Evolutionary conservation across 2,113 vertebrate genomes (phyloP).

Genomic region (Climacteris rufus): DNA sequence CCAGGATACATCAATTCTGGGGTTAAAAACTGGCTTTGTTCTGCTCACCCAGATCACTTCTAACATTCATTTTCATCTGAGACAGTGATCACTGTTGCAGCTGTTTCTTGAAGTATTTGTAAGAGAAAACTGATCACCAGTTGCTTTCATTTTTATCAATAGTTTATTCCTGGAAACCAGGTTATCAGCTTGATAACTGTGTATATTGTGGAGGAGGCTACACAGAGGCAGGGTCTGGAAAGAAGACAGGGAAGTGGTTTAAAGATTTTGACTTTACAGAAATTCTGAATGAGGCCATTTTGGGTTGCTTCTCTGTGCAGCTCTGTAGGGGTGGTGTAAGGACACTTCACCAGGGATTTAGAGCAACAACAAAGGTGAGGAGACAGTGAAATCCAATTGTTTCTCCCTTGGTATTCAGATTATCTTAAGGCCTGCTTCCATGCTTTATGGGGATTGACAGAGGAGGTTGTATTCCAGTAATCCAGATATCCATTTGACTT

Average conservation of each 20-base stretch:
- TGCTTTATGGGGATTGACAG: background rate
- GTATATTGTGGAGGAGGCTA: background rate
- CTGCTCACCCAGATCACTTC: background rate
- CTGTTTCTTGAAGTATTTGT: background rate
- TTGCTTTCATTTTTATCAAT: background rate
- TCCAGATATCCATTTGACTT: background rate
- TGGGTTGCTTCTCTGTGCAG: background rate
- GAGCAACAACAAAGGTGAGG: background rate
- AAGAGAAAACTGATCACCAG: background rate
- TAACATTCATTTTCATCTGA: background rate
- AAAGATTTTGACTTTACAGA: background rate
- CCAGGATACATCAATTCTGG: background rate
- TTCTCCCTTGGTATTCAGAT: background rate
- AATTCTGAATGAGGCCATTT: background rate
- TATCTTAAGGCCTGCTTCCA: background rate
- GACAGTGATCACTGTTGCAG: rapidly evolving
- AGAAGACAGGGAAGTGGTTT: background rate
- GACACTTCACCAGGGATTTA: background rate
- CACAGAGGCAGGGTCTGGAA: background rate
- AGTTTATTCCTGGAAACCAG: background rate
- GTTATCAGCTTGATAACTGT: background rate
- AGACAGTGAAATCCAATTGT: background rate
- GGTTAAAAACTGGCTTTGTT: background rate
- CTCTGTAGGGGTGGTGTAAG: background rate
- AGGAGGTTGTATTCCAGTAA: background rate